Base-by-base conservation (phyloP, 2,113 vertebrate species). In the Xyliphius kryptos region DNA sequence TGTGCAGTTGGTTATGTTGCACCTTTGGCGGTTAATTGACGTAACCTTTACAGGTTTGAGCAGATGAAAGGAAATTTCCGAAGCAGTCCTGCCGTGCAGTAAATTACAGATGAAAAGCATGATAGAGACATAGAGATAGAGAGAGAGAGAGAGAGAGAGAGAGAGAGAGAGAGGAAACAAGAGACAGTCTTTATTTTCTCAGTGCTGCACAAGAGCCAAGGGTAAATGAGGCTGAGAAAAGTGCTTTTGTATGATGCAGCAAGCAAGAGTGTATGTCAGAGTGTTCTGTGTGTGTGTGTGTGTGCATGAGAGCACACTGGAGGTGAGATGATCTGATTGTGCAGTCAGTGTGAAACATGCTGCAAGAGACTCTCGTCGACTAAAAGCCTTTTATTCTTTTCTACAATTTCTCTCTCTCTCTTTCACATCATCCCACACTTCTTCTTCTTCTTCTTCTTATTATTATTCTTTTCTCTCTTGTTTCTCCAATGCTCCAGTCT, bases 21-120 rank as follows among this genome's bases (percentile, higher is more conserved):
- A 51, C 55, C 55, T 58, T 51, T 51, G 16, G 36, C 20, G 57
- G 12, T 12, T 58, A 56, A 58, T 51, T 66, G 64, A 49, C 47
- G 50, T 58, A 66, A 66, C 55, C 64, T 66, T 66, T 59, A 43
- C 37, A n/a, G n/a, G n/a, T n/a, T n/a, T n/a, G n/a, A n/a, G n/a
- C n/a, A 66, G 64, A 66, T 66, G 64, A 59, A 40, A 66, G 64
- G 55, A 47, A 59, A 58, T 52, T 66, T 66, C 55, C 55, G 44
- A 47, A 32, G 55, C 19, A 32, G 47, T 44, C 47, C 40, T 58
- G 36, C 38, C 7, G 46, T 37, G 48, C 63, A 36, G 47, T 49
- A 66, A 49, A 66, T 54, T 49, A 15, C 16, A 12, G 63, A 50
- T 51, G 36, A 58, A 50, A 58, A 50, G 55, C 36, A n/a, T n/a